Percentiles rank a stretch among this genome's conserved stretches.
phyloP scores from a whole-genome alignment of 2,888 invertebrate genomes.

The Adelphocoris suturalis region DNA sequence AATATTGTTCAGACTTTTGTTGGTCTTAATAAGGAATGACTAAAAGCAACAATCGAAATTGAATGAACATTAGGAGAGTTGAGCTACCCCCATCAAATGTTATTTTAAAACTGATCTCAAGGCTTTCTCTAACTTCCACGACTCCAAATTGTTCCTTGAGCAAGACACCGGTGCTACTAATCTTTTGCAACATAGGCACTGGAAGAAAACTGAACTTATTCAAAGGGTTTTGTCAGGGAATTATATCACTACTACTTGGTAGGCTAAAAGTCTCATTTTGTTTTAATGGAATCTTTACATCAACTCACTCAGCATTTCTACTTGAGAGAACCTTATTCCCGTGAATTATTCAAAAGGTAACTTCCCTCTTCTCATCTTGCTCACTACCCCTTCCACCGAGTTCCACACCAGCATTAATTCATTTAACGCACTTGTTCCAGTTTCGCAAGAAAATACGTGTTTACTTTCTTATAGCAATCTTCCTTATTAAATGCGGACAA shows the following conservation, averaged over 20 bases:
- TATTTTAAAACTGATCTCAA: too few relatives aligned
- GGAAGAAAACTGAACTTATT: constrained; percentile 8
- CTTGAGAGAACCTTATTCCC: constrained; percentile 49
- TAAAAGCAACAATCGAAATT: too few relatives aligned
- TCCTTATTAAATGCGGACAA: constrained; percentile 34
- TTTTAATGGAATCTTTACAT: constrained; percentile 58
- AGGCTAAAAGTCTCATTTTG: constrained; percentile 33
- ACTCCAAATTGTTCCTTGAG: too few relatives aligned
- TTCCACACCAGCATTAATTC: constrained; percentile 46
- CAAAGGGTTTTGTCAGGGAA: not conserved
- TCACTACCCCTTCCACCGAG: not conserved
- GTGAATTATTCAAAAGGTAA: constrained; percentile 60
- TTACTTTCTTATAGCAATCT: constrained; percentile 29
- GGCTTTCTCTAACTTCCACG: too few relatives aligned
- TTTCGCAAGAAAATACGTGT: constrained; percentile 36
- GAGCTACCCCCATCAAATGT: too few relatives aligned
- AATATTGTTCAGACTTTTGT: too few relatives aligned
- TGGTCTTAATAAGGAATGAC: too few relatives aligned
- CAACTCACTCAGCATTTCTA: constrained; percentile 23
- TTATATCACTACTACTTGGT: constrained; percentile 17
- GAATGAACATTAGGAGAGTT: too few relatives aligned
- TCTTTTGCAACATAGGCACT: not conserved
- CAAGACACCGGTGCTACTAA: too few relatives aligned
- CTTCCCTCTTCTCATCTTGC: constrained; percentile 20
- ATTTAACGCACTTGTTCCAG: constrained; percentile 34